These are phyloP conservation scores for Lydus trimaculatus DNA, from an alignment of 2,888 invertebrate species.

Conservation along the genomic window DNA sequence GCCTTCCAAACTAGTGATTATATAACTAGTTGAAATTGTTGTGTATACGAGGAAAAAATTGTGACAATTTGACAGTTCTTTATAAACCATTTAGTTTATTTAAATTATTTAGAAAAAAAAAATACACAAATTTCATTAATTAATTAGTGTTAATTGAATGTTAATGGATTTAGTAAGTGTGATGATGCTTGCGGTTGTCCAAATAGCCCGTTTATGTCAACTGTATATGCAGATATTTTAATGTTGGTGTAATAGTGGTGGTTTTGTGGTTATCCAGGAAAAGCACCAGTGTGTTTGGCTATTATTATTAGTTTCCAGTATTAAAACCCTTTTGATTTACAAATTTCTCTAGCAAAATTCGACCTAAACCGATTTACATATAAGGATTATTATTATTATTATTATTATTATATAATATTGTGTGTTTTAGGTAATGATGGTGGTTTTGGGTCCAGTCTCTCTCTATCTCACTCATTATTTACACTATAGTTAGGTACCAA, in stretches of 20 bases:
- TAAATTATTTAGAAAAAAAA: no score
- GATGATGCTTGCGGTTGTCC: conserved; percentile 44
- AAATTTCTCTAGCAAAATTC: conserved; percentile 25
- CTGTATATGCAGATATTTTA: conserved; percentile 19
- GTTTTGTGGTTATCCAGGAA: conserved; percentile 44
- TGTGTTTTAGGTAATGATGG: background rate
- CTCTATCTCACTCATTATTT: background rate
- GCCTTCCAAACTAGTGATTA: conserved; percentile 41
- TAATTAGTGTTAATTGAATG: conserved; percentile 17
- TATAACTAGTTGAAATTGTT: conserved; percentile 33
- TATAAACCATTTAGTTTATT: no score
- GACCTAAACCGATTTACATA: background rate
- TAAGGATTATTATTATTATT: background rate
- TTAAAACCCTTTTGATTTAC: conserved; percentile 40
- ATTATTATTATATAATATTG: no score
- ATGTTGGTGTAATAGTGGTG: conserved; percentile 28
- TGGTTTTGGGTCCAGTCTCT: conserved; percentile 6
- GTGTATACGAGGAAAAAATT: conserved; percentile 22
- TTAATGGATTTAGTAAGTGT: conserved; percentile 30
- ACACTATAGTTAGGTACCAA: conserved; percentile 11
- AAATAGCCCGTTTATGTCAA: conserved; percentile 42
- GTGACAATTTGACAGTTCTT: conserved; percentile 19
- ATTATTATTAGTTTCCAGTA: conserved; percentile 37
- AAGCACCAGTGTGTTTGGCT: conserved; percentile 40
- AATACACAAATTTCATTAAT: background rate